Evolutionary conservation across 2,113 vertebrate genomes (phyloP), one percentile per base, ranked within the genome.

Genomic region (Dolichotis patagonum): DNA sequence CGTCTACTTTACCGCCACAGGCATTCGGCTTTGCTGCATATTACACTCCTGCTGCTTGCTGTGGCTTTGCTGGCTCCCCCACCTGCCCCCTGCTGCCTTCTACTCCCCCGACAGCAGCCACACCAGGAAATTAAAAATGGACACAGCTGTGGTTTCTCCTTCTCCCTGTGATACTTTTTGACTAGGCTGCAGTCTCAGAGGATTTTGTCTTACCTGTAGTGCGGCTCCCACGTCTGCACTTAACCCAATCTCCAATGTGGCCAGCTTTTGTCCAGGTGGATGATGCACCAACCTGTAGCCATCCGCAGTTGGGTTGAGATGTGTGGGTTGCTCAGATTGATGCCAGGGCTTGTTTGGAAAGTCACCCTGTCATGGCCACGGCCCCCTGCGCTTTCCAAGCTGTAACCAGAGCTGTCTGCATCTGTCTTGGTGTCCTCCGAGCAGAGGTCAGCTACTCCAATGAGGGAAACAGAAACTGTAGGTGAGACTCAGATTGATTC

Each of bases 191-290:
- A 14, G n/a, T 35, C 54, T 22, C 43, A 41, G 26, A 63, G 77
- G 67, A 56, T 85, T 56, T 69, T 41, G 11, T 30, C 28, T 62
- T 26, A 41, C 62, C 20, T 26, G 43, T 56, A 52, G 24, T 30
- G 2, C 0, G 10, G 24, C 32, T 85, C 63, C 24, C n/a, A 41
- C 1, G 1, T 14, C 6, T 1, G 7, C 67, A 8, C 1, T 63
- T 88, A 43, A 85, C 49, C 13, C 26, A 81, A 0, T 63, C 91
- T 63, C 78, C 1, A 3, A 32, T 0, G 0, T 30, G 35, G 52
- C 35, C 82, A 32, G 58, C 60, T 93, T 90, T 73, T 16, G 62
- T 71, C 35, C 54, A 2, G 0, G 38, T 58, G 63, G 28, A 67
- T 28, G 85, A 82, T 0, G 1, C 16, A 5, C 35, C 0, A 0